Evolutionary conservation across 2,888 invertebrate genomes (phyloP).

Genomic region (Dysmachus trigonus): DNA sequence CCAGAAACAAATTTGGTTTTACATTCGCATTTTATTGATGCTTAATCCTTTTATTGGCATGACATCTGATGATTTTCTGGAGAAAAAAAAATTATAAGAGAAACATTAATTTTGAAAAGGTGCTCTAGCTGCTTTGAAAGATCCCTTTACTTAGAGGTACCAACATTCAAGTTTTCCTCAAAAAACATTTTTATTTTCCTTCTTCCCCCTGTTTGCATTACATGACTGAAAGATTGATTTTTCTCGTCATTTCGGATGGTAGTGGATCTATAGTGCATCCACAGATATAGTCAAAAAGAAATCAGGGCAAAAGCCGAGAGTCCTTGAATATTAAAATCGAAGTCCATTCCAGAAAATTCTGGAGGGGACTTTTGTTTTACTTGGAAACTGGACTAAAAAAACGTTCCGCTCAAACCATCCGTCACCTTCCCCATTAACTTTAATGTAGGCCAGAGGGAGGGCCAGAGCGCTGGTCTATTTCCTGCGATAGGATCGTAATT

Average conservation of each 20-base stretch:
- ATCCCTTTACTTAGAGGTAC: background rate
- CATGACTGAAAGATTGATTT: background rate
- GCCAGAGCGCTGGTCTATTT: background rate
- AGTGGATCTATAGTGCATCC: background rate
- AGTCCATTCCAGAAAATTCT: background rate
- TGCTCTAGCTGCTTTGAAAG: background rate
- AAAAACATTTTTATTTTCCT: background rate
- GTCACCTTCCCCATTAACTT: background rate
- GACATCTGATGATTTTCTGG: background rate
- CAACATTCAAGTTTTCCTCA: background rate
- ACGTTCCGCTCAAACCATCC: background rate
- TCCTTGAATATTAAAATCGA: background rate
- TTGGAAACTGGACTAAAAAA: background rate
- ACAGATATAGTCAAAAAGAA: background rate
- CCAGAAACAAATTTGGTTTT: too few relatives aligned
- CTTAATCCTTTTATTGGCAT: background rate
- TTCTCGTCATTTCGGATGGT: background rate
- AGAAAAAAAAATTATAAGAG: background rate
- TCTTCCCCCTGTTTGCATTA: background rate
- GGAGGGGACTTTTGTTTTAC: background rate
- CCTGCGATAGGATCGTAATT: conserved; percentile 22
- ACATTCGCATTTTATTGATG: background rate
- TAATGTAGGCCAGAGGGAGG: background rate
- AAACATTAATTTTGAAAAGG: background rate
- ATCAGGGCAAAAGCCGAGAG: background rate